Evolutionary conservation across 2,797 vertebrate genomes (phyloP), one percentile per base, ranked within the genome.

Genomic region (Champsocephalus gunnari): DNA sequence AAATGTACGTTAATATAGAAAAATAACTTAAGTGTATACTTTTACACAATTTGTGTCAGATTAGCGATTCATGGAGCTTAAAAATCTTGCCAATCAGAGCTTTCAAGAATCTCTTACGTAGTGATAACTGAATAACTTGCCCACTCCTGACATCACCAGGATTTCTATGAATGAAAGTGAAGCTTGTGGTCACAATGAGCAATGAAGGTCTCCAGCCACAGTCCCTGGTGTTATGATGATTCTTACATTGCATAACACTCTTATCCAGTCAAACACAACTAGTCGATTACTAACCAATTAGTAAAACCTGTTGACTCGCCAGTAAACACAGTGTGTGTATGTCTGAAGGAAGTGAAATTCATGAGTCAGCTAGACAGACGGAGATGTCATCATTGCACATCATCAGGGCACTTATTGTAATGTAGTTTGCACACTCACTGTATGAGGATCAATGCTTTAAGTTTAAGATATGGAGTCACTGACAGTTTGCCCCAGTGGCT

Each of bases 301-400:
- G 12, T 28, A 55, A 54, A 73, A 76, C 47, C 12, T 16, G 54
- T 43, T 64, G 75, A 77, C 16, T 63, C 1, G 21, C 55, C 38
- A 53, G 41, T 4, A 66, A 24, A 43, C 21, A n/a, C 21, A n/a
- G 41, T 41, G 32, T 14, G 47, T 47, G 49, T 34, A 38, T 72
- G 60, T 64, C 63, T 51, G 51, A n/a, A 7, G 21, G 59, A 43
- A 55, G 21, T 59, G 54, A 73, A 44, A n/a, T 32, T 4, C 60
- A 38, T 57, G 48, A 75, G 49, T 73, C 78, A 65, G 59, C 34
- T 4, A 24, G 41, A 51, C 79, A 86, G 87, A 87, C 79, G 3
- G 34, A 72, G 82, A 87, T 80, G 79, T 71, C 80, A 71, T 65
- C 68, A 24, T 69, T 17, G 53, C 60, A 58, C 71, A 67, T 77